phyloP scores from a whole-genome alignment of 2,113 vertebrate species.

The Azemiops feae region DNA sequence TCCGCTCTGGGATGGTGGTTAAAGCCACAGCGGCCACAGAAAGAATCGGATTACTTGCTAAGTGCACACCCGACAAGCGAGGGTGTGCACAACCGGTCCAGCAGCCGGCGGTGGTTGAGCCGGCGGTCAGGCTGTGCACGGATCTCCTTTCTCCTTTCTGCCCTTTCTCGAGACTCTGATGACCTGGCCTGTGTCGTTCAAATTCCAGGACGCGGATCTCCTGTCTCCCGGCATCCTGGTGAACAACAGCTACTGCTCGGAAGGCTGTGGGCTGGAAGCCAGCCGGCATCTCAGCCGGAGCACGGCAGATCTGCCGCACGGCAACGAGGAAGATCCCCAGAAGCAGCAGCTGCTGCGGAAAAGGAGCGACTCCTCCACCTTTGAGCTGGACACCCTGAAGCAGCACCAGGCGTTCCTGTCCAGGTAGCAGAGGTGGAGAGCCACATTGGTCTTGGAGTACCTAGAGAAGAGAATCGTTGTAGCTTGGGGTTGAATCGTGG shows the following conservation, averaged over 20 bases:
- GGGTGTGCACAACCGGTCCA: neutral
- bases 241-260: slow-evolving; percentile 77
- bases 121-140: neutral
- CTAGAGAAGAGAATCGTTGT: neutral
- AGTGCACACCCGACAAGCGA: neutral
- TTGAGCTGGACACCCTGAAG: slow-evolving; percentile 89
- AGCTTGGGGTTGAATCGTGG: neutral
- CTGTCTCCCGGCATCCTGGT: slow-evolving; percentile 85
- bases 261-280: slow-evolving; percentile 80
- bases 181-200: slow-evolving; percentile 21
- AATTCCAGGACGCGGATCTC: slow-evolving; percentile 86
- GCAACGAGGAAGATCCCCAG: slow-evolving; percentile 80
- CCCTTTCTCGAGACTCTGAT: slow-evolving; percentile 9
- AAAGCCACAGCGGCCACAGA: accelerated
- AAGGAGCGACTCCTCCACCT: slow-evolving; percentile 93
- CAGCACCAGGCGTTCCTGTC: slow-evolving; percentile 94
- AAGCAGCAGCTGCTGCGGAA: slow-evolving; percentile 85
- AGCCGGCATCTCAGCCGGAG: slow-evolving; percentile 93
- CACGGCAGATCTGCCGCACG: slow-evolving; percentile 90
- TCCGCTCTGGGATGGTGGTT: neutral
- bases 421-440: slow-evolving; percentile 72
- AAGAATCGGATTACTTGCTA: neutral
- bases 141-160: neutral
- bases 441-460: neutral
- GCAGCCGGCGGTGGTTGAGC: neutral